Evolutionary conservation across 2,113 vertebrate genomes (phyloP), one percentile per base, ranked within the genome.

Genomic region (Peromyscus polionotus): DNA sequence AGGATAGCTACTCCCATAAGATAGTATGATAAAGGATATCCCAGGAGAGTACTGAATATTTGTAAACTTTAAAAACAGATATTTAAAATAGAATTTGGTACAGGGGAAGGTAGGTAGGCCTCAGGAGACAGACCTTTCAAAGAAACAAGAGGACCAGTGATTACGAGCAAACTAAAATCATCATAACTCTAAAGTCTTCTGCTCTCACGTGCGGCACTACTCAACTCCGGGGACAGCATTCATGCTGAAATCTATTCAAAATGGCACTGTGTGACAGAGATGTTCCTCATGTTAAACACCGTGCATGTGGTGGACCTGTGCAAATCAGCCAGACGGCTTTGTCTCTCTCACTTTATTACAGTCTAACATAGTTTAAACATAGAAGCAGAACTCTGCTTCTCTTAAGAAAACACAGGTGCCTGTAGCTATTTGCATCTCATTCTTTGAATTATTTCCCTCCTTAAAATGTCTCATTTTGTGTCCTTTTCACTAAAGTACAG

Each of bases 281-380:
- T 16, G 14, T 3, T 28, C 22, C 88, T 68, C 39, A 16, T 33
- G 4, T 24, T 10, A 65, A 83, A 84, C 1, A 14, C 51, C 3
- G 0, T 2, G 12, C 1, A 3, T 39, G 33, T 0, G 4, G 45
- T 17, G 1, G 0, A 1, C 3, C 16, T 76, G 63, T 48, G 9
- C 26, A 33, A 48, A 45, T 0, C 4, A 70, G 8, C 17, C n/a
- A 3, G 36, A 42, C 2, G 68, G 57, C 20, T 3, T 28, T 39
- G 79, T 1, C 7, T 48, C 3, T 45, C 45, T 80, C 48, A 85
- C 1, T 45, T 61, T 45, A 75, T 3, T 45, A 14, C 12, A 8
- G 8, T 28, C 65, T 84, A 93, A 31, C 20, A 4, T 16, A 39
- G 73, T 76, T 85, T 48, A 80, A 42, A 17, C 36, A 91, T 31